Base-by-base conservation (phyloP, 2,113 vertebrate genomes). In the Cygnus atratus region DNA sequence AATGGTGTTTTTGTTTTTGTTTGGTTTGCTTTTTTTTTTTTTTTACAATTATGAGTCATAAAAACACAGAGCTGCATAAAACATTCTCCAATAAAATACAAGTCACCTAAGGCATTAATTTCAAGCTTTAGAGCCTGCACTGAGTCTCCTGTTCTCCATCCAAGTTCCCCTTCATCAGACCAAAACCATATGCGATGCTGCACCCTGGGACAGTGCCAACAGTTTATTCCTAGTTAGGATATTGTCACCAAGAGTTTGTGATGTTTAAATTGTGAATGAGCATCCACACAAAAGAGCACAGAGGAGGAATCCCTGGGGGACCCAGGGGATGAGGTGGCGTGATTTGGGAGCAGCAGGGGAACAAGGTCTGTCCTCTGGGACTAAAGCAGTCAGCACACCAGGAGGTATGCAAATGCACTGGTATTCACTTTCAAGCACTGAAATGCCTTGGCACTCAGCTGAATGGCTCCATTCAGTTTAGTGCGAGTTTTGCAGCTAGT, bases 381-480 rank as follows among this genome's bases (percentile, higher is more conserved):
- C 46, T 63, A 80, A 72, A 93, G 46, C 81, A 74, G 62, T 21
- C 85, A 73, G 68, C 78, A 17, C 83, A 81, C 59, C 93, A 81
- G 90, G 90, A 92, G 91, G 78, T 81, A 94, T 92, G 77, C 78
- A 95, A 96, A 95, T 74, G 3, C 5, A 2, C 67, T 76, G 37
- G 68, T 87, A 67, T 68, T 93, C 83, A 16, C 78, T 93, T 91
- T 93, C 88, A 90, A 93, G 59, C 44, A 13, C 71, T 76, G 84
- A 91, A 92, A 94, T 73, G 75, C 43, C 46, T 82, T 77, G 74
- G 52, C 76, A 73, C 77, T 66, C 52, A 67, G 24, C 22, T 95
- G 86, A 97, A 97, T 96, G 58, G 76, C 50, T 94, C 90, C 91
- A 88, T 97, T 97, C 85, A 94, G 41, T 50, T 85, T 55, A 77